A percentile compares a stretch with the other conserved stretches of the same genome.
Evolutionary conservation across 2,888 invertebrate species (phyloP).

Genomic region (Noctua janthe): DNA sequence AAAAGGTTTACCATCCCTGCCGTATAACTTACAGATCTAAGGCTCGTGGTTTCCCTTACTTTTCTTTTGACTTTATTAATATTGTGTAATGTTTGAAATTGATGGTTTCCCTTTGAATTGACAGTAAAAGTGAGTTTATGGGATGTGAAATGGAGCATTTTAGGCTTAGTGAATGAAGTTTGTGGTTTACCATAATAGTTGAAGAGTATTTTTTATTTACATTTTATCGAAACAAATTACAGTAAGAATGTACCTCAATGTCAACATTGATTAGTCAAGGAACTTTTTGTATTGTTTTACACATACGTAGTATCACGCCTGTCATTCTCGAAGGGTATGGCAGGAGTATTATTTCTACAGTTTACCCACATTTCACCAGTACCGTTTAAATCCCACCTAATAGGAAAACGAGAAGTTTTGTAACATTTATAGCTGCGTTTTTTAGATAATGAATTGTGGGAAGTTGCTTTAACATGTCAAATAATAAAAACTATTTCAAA

Average conservation of each 20-base stretch:
- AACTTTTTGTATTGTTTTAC: too few species aligned
- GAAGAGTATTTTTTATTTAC: not conserved
- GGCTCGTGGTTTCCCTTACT: slow-evolving; percentile 60
- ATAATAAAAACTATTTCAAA: too few species aligned
- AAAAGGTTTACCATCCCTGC: slow-evolving; percentile 24
- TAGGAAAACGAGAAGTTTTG: too few species aligned
- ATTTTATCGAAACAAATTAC: too few species aligned
- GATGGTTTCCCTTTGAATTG: slow-evolving; percentile 48
- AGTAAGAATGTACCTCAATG: not conserved
- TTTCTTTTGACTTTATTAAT: slow-evolving; percentile 58
- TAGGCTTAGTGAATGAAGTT: not conserved
- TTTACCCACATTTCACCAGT: too few species aligned
- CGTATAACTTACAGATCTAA: slow-evolving; percentile 27
- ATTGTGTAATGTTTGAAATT: slow-evolving; percentile 44
- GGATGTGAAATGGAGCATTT: slow-evolving; percentile 24
- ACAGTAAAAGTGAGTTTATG: slow-evolving; percentile 46
- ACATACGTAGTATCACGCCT: too few species aligned
- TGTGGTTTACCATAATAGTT: slow-evolving; percentile 21
- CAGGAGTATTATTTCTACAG: too few species aligned
- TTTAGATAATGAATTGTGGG: too few species aligned
- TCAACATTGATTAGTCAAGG: not conserved
- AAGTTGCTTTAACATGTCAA: too few species aligned
- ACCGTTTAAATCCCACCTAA: too few species aligned
- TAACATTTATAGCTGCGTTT: too few species aligned
- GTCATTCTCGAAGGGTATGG: too few species aligned